These are phyloP conservation scores for Drosophila santomea DNA, from an alignment of 1,140 invertebrate genomes.

Conservation along the genomic window DNA sequence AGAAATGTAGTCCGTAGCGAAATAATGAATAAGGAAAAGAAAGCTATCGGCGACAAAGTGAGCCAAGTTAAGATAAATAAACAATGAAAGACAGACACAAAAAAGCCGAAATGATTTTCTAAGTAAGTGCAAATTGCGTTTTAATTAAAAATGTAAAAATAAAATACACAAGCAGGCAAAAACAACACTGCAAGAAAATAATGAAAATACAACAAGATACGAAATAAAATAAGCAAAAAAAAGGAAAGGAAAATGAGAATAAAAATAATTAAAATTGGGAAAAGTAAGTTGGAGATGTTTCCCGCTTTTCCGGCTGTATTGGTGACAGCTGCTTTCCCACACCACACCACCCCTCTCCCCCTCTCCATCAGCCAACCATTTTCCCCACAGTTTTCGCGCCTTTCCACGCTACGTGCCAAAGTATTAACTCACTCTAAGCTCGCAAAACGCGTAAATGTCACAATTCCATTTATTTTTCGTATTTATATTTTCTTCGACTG, in stretches of 20 bases:
- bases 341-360: not conserved
- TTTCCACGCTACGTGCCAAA: slow-evolving; percentile 65
- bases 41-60: slow-evolving; percentile 12
- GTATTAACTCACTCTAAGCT: slow-evolving; percentile 81
- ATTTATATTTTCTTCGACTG: slow-evolving; percentile 76
- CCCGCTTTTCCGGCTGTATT: slow-evolving; percentile 9
- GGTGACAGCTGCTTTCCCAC: slow-evolving; percentile 61
- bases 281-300: slow-evolving; percentile 75
- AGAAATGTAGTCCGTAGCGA: not conserved
- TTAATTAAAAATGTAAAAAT: slow-evolving; percentile 82
- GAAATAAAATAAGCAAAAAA: slow-evolving; percentile 2
- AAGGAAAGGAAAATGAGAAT: not conserved
- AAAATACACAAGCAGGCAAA: slow-evolving; percentile 56
- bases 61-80: slow-evolving; percentile 36
- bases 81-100: slow-evolving; percentile 47
- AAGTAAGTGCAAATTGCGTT: slow-evolving; percentile 81
- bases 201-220: slow-evolving; percentile 5
- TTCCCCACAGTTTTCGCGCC: slow-evolving; percentile 4
- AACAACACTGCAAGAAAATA: slow-evolving; percentile 13
- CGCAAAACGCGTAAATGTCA: slow-evolving; percentile 78
- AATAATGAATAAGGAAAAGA: slow-evolving; percentile 6
- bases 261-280: slow-evolving; percentile 80
- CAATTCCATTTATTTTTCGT: slow-evolving; percentile 80
- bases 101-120: slow-evolving; percentile 75
- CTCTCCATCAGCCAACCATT: not conserved